Percentiles rank a stretch among this genome's conserved stretches.
These are phyloP conservation scores for Apamea sordens DNA, from an alignment of 2,888 invertebrate species.

Conservation along the genomic window DNA sequence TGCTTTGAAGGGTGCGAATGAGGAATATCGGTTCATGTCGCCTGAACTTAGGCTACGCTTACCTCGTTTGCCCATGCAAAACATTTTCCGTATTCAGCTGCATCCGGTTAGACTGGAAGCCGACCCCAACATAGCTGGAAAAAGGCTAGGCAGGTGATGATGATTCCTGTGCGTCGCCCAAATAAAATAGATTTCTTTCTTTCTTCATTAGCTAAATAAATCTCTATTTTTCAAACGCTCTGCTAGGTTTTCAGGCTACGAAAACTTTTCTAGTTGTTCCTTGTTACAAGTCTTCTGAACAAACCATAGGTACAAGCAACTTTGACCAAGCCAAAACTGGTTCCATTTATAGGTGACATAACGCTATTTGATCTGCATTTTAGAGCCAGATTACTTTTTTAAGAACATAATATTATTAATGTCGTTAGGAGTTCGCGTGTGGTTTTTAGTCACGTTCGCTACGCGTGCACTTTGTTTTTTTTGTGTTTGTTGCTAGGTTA, in stretches of 20 bases:
- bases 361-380: constrained; percentile 40
- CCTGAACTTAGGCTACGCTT: too few species aligned
- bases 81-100: too few species aligned
- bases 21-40: too few species aligned
- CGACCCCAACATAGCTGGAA: too few species aligned
- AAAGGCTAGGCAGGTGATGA: too few species aligned
- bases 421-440: constrained; percentile 24
- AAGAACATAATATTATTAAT: constrained; percentile 28
- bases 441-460: constrained; percentile 44
- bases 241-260: neutral
- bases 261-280: neutral
- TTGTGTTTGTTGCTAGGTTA: constrained; percentile 20
- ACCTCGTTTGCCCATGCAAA: too few species aligned
- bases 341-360: constrained; percentile 50
- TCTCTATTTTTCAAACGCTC: neutral
- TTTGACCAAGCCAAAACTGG: constrained; percentile 20
- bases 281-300: neutral
- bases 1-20: too few species aligned
- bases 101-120: too few species aligned
- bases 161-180: too few species aligned
- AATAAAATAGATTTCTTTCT: neutral
- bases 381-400: constrained; percentile 24
- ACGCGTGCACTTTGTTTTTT: constrained; percentile 37
- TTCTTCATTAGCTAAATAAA: too few species aligned
- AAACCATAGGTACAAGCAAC: neutral